Evolutionary conservation across 2,797 vertebrate genomes (phyloP).

Genomic region (Dallia pectoralis): DNA sequence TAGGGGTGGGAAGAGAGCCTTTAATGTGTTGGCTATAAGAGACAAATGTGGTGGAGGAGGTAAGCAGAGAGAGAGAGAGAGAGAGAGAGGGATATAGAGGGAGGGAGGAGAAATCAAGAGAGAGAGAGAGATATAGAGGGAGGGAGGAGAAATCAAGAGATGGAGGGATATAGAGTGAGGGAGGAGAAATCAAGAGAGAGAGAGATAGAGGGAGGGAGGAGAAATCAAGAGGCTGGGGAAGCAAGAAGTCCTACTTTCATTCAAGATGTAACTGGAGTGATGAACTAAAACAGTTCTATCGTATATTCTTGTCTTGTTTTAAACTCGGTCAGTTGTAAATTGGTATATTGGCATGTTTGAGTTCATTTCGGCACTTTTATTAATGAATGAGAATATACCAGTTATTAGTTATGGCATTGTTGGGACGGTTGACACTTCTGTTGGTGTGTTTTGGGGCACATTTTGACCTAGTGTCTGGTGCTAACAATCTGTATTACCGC

Average conservation of each 20-base stretch:
- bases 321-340: neutral
- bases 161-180: conserved; percentile 30
- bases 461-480: conserved; percentile 53
- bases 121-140: conserved; percentile 30
- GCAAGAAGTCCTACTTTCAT: conserved; percentile 28
- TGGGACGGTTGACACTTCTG: conserved; percentile 45
- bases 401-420: conserved; percentile 4
- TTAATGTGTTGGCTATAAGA: conserved; percentile 45
- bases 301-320: neutral
- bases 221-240: conserved; percentile 45
- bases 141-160: conserved; percentile 25
- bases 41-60: conserved; percentile 27
- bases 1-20: conserved; percentile 51
- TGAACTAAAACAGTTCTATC: conserved; percentile 32
- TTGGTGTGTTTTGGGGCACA: conserved; percentile 46
- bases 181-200: conserved; percentile 1
- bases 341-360: neutral
- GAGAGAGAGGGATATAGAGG: conserved; percentile 25
- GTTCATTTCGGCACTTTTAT: neutral
- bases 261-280: conserved; percentile 21
- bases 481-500: conserved; percentile 66
- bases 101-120: conserved; percentile 13
- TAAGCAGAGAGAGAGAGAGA: conserved; percentile 48
- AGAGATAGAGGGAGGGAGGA: conserved; percentile 30
- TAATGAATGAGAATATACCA: neutral